Evolutionary conservation across 2,888 invertebrate species (phyloP), one percentile per base, ranked within the genome.

Genomic region (Empis stercorea): DNA sequence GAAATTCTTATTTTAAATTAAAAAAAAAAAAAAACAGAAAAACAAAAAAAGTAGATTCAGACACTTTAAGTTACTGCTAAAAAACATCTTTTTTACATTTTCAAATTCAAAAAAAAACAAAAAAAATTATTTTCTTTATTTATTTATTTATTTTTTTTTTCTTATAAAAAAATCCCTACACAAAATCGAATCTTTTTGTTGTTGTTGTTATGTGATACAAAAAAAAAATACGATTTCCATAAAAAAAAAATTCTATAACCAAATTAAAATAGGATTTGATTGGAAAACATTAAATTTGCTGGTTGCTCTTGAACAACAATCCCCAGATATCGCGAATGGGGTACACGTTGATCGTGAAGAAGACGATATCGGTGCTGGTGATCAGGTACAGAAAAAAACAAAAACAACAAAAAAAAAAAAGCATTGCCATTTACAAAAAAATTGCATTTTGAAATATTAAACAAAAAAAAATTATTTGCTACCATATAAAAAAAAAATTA

Each of bases 201-300:
- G 6, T 27, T 20, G 20, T 27, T 27, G 23, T 27, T 20, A 7
- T 27, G 23, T 27, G 23, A 27, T 27, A 27, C 23, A 27, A 27
- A 27, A n/a, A n/a, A n/a, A n/a, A n/a, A n/a, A n/a, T n/a, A 27
- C 9, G 23, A 27, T 27, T 20, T 7, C 23, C 23, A 4, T 20
- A 39, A 4, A 40, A 39, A 23, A 14, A n/a, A 40, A n/a, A n/a
- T n/a, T n/a, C 13, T 11, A 23, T 13, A 39, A 14, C n/a, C 27
- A 40, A 9, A 40, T 43, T 40, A 48, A 36, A 48, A 59, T 65
- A 94, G 95, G 95, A 76, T 97, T 99, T 80, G 99, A 99, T 83
- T 95, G 92, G 85, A 91, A 89, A 73, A 97, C 97, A 61, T 87
- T 96, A 78, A 97, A 97, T 78, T 88, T 99, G 63, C 81, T 99